Base-by-base conservation (phyloP, 37 sponge, comb jelly and placozoan species). In the Chondrilla cf. caribensis region DNA sequence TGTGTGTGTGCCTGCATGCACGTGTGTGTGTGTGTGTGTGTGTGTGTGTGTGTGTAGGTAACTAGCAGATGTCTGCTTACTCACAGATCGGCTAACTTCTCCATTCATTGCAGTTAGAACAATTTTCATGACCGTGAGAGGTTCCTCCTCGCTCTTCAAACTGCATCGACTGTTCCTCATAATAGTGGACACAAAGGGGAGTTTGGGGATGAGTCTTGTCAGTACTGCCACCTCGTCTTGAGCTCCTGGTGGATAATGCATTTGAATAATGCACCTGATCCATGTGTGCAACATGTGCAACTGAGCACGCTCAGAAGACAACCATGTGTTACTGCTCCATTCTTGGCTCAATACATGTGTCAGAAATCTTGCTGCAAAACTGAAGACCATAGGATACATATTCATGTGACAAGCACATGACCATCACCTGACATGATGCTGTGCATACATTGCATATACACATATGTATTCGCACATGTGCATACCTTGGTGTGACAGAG, bases 201-300 rank as follows among this genome's bases (percentile, higher is more conserved):
- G 38, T 58, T 58, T 60, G 2, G 41, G 3, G 19, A 59, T 41
- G 58, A 58, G 6, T n/a, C 64, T 31, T 25, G 84, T 60, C 0
- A 84, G 77, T 11, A 11, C 25, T 64, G 58, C 31, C 28, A 84
- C 84, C 0, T 57, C 35, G 21, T 75, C 40, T 25, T 19, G 36
- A n/a, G 54, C 41, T 7, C 79, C 71, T 0, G 86, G 79, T 8
- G 86, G 80, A 54, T 38, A 24, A 72, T 85, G 71, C 82, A 82
- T 82, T 66, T 85, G 70, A 17, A 67, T n/a, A 1, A 82, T 0
- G 51, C 84, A 84, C 24, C 87, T 54, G 22, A 87, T 3, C 87
- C 87, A 87, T 24, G 65, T 78, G 58, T 87, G 87, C 28, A 82
- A 47, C 54, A 72, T 68, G 31, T 32, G 76, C 66, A 65, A 41